phyloP scores from a whole-genome alignment of 92 coral and sea anemone species.

The Actinostola sp. region DNA sequence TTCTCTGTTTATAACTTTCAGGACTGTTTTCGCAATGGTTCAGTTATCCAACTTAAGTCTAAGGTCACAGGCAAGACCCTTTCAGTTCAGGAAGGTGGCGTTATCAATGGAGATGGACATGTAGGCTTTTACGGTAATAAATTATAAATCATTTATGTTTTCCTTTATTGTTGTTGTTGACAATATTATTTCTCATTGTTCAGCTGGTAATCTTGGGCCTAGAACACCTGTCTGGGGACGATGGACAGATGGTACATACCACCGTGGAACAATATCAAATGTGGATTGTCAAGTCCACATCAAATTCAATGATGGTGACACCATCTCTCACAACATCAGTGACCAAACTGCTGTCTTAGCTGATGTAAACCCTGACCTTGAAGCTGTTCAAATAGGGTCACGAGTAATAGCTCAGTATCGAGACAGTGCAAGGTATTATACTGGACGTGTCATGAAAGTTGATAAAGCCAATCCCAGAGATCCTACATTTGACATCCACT shows the following conservation, averaged over 20 bases:
- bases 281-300: slow-evolving; percentile 52
- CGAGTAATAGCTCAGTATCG: slow-evolving; percentile 52
- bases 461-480: slow-evolving; percentile 24
- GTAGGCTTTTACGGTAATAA: slow-evolving; percentile 62
- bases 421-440: slow-evolving; percentile 42
- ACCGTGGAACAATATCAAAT: slow-evolving; percentile 50
- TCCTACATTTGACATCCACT: slow-evolving; percentile 47
- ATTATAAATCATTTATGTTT: background rate
- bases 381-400: slow-evolving; percentile 47
- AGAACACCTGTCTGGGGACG: slow-evolving; percentile 61
- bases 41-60: slow-evolving; percentile 58
- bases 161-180: background rate
- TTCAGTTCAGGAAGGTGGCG: slow-evolving; percentile 49
- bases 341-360: slow-evolving; percentile 54
- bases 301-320: slow-evolving; percentile 64
- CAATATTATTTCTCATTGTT: background rate
- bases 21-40: slow-evolving; percentile 72
- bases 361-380: slow-evolving; percentile 61
- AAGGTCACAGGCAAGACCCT: slow-evolving; percentile 52
- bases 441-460: slow-evolving; percentile 46
- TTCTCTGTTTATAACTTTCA: background rate
- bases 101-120: slow-evolving; percentile 25
- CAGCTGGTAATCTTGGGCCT: slow-evolving; percentile 61
- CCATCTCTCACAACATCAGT: slow-evolving; percentile 41
- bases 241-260: slow-evolving; percentile 51